phyloP scores from a whole-genome alignment of 2,113 vertebrate genomes.

The Silurus glanis region DNA sequence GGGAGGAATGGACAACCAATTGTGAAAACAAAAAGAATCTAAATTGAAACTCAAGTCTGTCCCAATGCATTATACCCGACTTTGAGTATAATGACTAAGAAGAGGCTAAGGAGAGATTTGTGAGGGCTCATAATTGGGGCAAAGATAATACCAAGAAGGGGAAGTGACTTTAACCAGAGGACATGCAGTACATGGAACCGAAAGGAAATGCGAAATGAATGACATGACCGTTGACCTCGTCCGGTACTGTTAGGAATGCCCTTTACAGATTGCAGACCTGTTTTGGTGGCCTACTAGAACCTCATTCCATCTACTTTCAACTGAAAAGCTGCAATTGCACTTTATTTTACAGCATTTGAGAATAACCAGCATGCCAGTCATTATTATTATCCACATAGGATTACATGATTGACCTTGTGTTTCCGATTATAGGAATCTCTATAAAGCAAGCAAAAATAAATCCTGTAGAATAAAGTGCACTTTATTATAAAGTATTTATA shows the following conservation, averaged over 20 bases:
- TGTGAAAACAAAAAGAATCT: slow-evolving; percentile 13
- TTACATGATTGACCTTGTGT: background rate
- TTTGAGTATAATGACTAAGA: slow-evolving; percentile 43
- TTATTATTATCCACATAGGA: background rate
- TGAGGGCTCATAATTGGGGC: slow-evolving; percentile 23
- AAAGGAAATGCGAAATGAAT: slow-evolving; percentile 74
- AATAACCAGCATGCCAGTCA: background rate
- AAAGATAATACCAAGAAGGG: slow-evolving; percentile 10
- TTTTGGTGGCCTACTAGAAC: background rate
- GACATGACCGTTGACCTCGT: slow-evolving; percentile 67
- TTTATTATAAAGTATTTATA: slow-evolving; percentile 3
- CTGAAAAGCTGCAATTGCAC: slow-evolving; percentile 8
- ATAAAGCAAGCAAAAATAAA: background rate
- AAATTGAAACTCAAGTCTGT: slow-evolving; percentile 45
- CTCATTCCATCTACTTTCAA: slow-evolving; percentile 1
- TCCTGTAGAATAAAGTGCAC: slow-evolving; percentile 40
- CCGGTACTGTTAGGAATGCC: slow-evolving; percentile 26
- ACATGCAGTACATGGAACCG: slow-evolving; percentile 76
- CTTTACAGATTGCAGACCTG: slow-evolving; percentile 21
- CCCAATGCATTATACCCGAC: slow-evolving; percentile 49
- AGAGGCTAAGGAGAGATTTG: slow-evolving; percentile 2
- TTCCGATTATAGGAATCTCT: background rate
- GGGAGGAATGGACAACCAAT: slow-evolving; percentile 39
- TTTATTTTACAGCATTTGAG: slow-evolving; percentile 34
- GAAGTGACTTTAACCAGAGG: slow-evolving; percentile 57